Base-by-base conservation (phyloP, 2,888 invertebrate species). In the Epirrhoe tristata region DNA sequence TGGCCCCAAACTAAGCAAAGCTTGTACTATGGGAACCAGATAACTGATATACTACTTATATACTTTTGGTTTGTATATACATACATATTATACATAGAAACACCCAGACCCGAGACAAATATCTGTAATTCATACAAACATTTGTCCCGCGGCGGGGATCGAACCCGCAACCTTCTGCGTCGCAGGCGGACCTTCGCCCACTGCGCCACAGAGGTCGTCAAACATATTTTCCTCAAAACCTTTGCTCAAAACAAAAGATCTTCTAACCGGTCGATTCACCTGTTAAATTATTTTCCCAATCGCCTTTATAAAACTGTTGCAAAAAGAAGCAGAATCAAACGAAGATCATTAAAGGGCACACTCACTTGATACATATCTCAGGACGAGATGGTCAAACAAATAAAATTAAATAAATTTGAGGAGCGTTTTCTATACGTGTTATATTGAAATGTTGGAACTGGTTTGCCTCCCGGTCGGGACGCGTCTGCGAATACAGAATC, bases 391-490 rank as follows among this genome's bases (percentile, higher is more conserved):
- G 64, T 70, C 67, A 72, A 74, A 74, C 73, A 72, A 74, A 74
- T 71, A 72, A 70, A 72, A 74, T 73, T 70, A 70, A 74, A 73
- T 70, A 70, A 74, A 70, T 73, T 71, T 65, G 69, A 69, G 63
- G 71, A 73, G 74, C 52, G 50, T 57, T 58, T 48, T 61, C 52
- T 52, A 56, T 64, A 58, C 55, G 75, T 90, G 91, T 91, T 85
- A 90, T 91, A 92, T 92, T 91, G 91, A 91, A 92, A 92, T 91
- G 87, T 83, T 81, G 83, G 82, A 92, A 93, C 92, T 86, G 90
- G 92, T 92, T 93, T 89, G 84, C 81, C 82, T 82, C 69, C 74
- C 70, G 63, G 86, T 82, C 80, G 87, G 89, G 90, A 89, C 87
- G 87, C 86, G 84, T 82, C 80, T 78, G 85, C 86, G 89, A 89